Evolutionary conservation across 2,888 invertebrate genomes (phyloP).

Genomic region (Spilarctia lutea): DNA sequence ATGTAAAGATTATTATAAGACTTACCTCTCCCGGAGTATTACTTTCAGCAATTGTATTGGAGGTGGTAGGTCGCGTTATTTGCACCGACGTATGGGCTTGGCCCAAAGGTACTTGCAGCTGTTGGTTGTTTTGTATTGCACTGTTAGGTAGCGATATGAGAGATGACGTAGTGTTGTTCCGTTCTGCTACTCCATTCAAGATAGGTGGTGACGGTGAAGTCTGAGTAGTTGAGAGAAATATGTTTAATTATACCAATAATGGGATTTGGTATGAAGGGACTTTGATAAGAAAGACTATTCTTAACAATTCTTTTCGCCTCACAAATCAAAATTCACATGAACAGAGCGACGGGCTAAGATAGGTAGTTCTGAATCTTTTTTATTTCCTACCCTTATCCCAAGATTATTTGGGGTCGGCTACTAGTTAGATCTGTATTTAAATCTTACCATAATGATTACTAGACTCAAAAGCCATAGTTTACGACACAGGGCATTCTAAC

Average conservation of each 20-base stretch:
- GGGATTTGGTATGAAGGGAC: too few relatives aligned
- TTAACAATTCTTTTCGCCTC: too few relatives aligned
- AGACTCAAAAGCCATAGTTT: too few relatives aligned
- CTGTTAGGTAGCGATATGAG: conserved; percentile 17
- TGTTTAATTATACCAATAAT: too few relatives aligned
- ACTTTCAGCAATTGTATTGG: conserved; percentile 32
- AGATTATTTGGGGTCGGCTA: too few relatives aligned
- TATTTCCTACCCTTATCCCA: too few relatives aligned
- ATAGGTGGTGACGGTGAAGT: conserved; percentile 58
- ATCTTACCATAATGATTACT: conserved; percentile 19
- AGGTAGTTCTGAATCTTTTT: too few relatives aligned
- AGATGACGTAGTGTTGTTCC: conserved; percentile 30
- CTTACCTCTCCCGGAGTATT: conserved; percentile 58
- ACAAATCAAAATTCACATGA: too few relatives aligned
- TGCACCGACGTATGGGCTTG: not conserved
- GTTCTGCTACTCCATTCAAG: conserved; percentile 68
- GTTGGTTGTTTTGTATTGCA: not conserved
- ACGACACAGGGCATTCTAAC: too few relatives aligned
- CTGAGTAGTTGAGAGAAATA: conserved; percentile 16
- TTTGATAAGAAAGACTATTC: too few relatives aligned
- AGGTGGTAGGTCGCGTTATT: conserved; percentile 9
- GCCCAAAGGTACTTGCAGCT: conserved; percentile 10
- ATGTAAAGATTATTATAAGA: too few relatives aligned
- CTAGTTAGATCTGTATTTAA: not conserved
- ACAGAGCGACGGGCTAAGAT: too few relatives aligned